Base-by-base conservation (phyloP, 1,140 invertebrate genomes). In the Andricus grossulariae region DNA sequence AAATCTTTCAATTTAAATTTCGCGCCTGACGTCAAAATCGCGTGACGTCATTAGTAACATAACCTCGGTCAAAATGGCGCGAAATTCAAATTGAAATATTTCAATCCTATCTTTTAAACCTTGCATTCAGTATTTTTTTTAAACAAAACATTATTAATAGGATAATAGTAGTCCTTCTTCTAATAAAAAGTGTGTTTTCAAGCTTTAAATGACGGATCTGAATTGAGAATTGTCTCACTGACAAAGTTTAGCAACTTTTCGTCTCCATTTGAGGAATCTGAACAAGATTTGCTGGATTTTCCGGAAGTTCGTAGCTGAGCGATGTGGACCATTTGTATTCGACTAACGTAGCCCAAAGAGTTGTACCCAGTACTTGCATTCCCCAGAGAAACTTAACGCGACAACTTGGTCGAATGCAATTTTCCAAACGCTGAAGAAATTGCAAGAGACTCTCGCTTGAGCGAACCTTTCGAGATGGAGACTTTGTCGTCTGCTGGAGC, bases 391-490 rank as follows among this genome's bases (percentile, higher is more conserved):
- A 45, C 60, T 66, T 39, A 66, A 66, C 60, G 21, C 60, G 21
- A 66, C 25, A 25, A 66, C 60, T 66, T 66, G 60, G 60, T 66
- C 60, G 60, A 66, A 66, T 66, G 60, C 60, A 66, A 66, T 66
- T 66, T 66, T 66, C 60, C 60, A 66, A 66, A 66, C 60, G 60
- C 25, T 66, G 25, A 15, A 66, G 60, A 66, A 66, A 66, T 66
- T 66, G 60, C 52, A 54, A 54, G 52, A 54, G 52, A 54, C n/a
- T 54, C 52, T n/a, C 60, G 25, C 60, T 66, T 66, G 60, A 66
- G 60, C 32, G 25, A 66, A 66, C 39, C 60, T 66, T 66, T 66
- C 25, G 25, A 66, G 25, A 66, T 66, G 60, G 60, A 45, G 60
- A 66, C 60, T 66, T 21, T 66, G 60, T 66, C 60, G 60, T 66